Evolutionary conservation across 2,888 invertebrate species (phyloP), one percentile per base, ranked within the genome.

Genomic region (Arctia plantaginis): DNA sequence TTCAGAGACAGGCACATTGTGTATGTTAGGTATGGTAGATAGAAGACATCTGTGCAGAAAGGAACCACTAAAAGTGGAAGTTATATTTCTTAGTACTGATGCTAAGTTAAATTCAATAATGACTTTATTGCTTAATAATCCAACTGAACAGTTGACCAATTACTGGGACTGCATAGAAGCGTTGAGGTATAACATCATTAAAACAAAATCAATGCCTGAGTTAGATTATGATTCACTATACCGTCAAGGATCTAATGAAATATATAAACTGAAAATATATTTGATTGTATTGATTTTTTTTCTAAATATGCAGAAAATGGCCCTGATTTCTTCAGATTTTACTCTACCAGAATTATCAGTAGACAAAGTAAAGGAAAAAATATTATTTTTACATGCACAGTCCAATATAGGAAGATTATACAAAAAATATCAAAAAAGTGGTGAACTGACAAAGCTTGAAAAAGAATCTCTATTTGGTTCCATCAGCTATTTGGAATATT

Each of bases 151-250:
- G 73, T 82, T 95, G 6, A 90, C 89, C 1, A 62, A 90, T 47
- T 83, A 90, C 69, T 93, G 92, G 92, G 95, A 95, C 78, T 90
- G 90, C 7, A 82, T 95, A 69, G 93, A 94, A 86, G 64, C 91
- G 6, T 69, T 95, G 4, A 82, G 94, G 72, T 93, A 88, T 72
- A 92, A 89, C 83, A 84, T 87, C 10, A 85, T 90, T 47, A 95
- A 94, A 82, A 75, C 83, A 3, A 94, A 90, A 77, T 77, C 77
- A 12, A 75, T 93, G 39, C 94, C 94, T 0, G 66, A 77, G 12
- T 69, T 91, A 33, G 87, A 94, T 72, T 92, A 85, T 62, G 66
- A 83, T 12, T 68, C 84, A 35, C 77, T 95, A 4, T 90, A 90
- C 55, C 66, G 77, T 68, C 86, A 90, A 72, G 88, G 85, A 7